phyloP scores from a whole-genome alignment of 2,888 invertebrate species.

The Physocephala rufipes region DNA sequence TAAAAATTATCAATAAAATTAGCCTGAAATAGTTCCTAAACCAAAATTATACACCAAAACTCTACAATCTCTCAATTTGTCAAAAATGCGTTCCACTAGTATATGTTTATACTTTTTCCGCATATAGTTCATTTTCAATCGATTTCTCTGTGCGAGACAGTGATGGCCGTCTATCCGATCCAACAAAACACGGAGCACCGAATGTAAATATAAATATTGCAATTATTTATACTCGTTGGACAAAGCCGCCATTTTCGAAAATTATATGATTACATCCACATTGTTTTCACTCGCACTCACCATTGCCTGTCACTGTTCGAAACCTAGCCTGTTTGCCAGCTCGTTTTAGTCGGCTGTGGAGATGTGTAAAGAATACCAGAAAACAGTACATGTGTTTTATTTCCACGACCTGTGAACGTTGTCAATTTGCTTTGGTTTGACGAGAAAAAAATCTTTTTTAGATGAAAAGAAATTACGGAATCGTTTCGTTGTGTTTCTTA shows the following conservation, averaged over 20 bases:
- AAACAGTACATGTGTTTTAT: slow-evolving; percentile 36
- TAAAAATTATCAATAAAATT: too few relatives aligned
- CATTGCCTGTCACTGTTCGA: background rate
- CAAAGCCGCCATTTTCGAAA: slow-evolving; percentile 26
- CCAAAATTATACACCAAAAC: too few relatives aligned
- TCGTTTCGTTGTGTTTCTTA: background rate
- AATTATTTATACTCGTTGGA: too few relatives aligned
- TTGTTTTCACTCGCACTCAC: background rate
- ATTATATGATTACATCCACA: background rate
- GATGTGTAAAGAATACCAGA: slow-evolving; percentile 26
- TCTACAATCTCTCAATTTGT: too few relatives aligned
- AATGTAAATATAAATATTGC: too few relatives aligned
- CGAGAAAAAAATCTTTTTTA: slow-evolving; percentile 12
- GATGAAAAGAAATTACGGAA: background rate
- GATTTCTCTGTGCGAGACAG: background rate
- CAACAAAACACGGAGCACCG: slow-evolving; percentile 8
- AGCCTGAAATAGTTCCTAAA: too few relatives aligned
- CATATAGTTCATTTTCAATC: too few relatives aligned
- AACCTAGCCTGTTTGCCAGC: slow-evolving; percentile 3
- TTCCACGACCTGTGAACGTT: slow-evolving; percentile 31
- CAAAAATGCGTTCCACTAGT: too few relatives aligned
- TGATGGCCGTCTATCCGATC: background rate
- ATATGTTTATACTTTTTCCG: too few relatives aligned
- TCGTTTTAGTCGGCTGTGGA: slow-evolving; percentile 1
- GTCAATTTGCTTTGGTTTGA: slow-evolving; percentile 28